These are phyloP conservation scores for Callimico goeldii DNA, from an alignment of 2,797 vertebrate genomes.

Conservation along the genomic window DNA sequence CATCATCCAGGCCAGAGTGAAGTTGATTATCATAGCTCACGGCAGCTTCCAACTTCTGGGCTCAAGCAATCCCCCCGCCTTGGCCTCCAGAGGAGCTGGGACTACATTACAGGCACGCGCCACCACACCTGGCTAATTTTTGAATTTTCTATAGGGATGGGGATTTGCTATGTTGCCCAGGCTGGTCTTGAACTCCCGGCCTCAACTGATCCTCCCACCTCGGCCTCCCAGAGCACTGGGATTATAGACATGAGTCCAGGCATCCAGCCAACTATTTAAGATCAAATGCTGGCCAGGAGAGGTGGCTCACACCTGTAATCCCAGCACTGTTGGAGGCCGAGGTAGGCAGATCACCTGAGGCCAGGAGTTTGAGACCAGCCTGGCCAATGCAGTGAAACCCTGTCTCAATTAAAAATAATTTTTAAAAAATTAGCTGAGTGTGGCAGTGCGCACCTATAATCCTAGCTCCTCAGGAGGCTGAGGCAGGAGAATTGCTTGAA, in stretches of 20 bases:
- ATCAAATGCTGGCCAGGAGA: not conserved
- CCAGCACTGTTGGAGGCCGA: not conserved
- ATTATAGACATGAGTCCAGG: not conserved
- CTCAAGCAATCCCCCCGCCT: too few relatives aligned
- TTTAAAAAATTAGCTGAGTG: not conserved
- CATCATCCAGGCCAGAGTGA: not conserved
- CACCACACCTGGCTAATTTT: not conserved
- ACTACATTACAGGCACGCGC: not conserved
- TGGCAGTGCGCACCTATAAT: not conserved
- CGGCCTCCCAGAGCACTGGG: not conserved
- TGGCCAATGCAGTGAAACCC: not conserved
- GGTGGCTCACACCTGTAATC: not conserved
- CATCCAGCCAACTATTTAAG: not conserved
- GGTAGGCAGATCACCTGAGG: not conserved
- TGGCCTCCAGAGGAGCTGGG: accelerated
- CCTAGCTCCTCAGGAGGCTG: not conserved
- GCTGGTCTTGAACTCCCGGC: not conserved
- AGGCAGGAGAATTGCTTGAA: not conserved
- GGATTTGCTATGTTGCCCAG: not conserved
- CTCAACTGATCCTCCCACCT: not conserved
- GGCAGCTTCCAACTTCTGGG: too few relatives aligned
- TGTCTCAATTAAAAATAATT: not conserved
- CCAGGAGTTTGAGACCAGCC: not conserved
- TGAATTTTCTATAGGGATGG: not conserved
- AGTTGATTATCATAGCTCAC: not conserved